These are phyloP conservation scores for Desmophyllum pertusum DNA, from an alignment of 92 coral and sea anemone species.

Conservation along the genomic window DNA sequence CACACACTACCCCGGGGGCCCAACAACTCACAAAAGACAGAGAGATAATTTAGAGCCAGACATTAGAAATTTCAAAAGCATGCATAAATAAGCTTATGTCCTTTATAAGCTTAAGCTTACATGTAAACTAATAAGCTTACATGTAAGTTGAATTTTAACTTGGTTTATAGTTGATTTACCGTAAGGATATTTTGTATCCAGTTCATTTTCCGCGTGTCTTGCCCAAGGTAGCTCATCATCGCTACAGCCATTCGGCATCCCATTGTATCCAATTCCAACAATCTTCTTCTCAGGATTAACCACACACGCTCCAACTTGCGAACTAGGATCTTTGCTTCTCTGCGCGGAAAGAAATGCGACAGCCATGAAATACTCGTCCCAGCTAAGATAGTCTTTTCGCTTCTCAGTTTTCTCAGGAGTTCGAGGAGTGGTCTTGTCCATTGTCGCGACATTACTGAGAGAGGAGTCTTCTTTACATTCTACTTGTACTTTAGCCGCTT, in stretches of 20 bases:
- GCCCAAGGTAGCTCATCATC: constrained; percentile 95
- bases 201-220: constrained; percentile 73
- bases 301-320: constrained; percentile 98
- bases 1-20: too few species aligned
- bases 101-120: not conserved
- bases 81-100: too few species aligned
- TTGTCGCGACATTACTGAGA: not conserved
- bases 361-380: constrained; percentile 99
- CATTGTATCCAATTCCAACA: constrained; percentile 99
- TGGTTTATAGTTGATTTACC: constrained; percentile 60
- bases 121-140: not conserved
- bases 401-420: constrained; percentile 46
- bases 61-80: too few species aligned
- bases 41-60: too few species aligned
- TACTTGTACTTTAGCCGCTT: not conserved
- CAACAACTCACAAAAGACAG: too few species aligned
- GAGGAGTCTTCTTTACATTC: not conserved
- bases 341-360: constrained; percentile 98
- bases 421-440: not conserved
- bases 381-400: constrained; percentile 75
- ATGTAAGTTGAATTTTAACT: not conserved
- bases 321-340: constrained; percentile 95
- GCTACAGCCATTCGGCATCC: constrained; percentile 98
- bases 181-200: constrained; percentile 97
- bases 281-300: constrained; percentile 88